phyloP scores from a whole-genome alignment of 2,113 vertebrate genomes.

The Phoenicopterus ruber region DNA sequence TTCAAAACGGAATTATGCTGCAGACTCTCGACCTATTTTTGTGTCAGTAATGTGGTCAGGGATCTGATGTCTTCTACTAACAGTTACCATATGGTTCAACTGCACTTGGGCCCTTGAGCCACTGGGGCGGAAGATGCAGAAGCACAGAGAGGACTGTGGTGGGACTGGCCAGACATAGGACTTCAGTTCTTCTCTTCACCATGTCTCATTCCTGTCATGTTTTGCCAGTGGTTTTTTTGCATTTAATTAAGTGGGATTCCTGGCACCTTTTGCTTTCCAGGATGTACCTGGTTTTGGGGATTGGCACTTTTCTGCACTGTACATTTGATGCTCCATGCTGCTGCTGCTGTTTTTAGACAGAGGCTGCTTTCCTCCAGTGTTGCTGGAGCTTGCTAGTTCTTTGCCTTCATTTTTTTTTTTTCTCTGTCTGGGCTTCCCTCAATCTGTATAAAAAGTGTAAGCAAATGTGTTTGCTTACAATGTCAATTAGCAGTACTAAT shows the following conservation, averaged over 20 bases:
- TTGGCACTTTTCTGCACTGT: neutral
- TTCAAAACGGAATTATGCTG: neutral
- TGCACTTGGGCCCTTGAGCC: neutral
- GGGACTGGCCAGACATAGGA: neutral
- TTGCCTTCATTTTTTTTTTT: neutral
- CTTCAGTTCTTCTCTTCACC: neutral
- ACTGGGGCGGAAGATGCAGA: neutral
- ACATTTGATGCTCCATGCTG: neutral
- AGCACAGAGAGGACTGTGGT: fast-evolving
- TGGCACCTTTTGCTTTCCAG: neutral
- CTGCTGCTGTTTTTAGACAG: neutral
- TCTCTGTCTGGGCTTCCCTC: neutral
- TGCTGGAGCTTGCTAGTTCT: neutral
- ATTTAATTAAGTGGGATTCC: neutral
- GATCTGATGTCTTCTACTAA: neutral
- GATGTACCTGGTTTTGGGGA: neutral
- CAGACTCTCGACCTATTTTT: neutral
- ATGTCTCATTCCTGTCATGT: neutral
- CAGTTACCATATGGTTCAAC: neutral
- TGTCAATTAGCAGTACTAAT: neutral
- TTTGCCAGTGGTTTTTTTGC: neutral
- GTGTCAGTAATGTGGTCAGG: neutral
- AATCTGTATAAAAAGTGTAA: neutral
- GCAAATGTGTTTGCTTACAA: neutral
- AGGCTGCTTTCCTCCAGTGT: neutral